Evolutionary conservation across 2,113 vertebrate species (phyloP), one percentile per base, ranked within the genome.

Genomic region (Crotophaga sulcirostris): DNA sequence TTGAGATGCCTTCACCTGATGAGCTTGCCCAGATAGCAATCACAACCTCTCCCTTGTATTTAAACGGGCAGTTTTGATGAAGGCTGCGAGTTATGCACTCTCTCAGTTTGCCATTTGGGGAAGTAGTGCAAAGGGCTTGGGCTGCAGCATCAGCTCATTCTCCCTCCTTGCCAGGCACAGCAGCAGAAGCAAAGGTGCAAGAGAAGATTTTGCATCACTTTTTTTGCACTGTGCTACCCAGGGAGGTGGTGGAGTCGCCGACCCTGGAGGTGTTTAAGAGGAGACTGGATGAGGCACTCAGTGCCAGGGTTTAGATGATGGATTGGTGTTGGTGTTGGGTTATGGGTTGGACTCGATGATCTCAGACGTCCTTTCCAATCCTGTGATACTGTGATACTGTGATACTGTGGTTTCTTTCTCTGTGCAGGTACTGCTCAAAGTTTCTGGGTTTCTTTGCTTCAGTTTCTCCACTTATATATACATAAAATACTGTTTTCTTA

Each of bases 11-110:
- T 93, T 55, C 84, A 59, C 14, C 72, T 38, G 56, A 45, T 1
- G 58, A 94, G 89, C 38, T 7, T 23, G 83, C 87, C 93, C 76
- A 73, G 93, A 93, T 69, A 84, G 87, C 7, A 62, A 91, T 64
- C 88, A 0, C 89, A 86, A 84, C 95, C 87, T 81, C 92, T 93
- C 67, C 93, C 74, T 18, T 40, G n/a, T 69, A 24, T 16, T 58
- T 38, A 72, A 67, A 81, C 1, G 38, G 74, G 69, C 76, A 85
- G 70, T 74, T 60, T 47, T 36, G 74, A 79, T 74, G 80, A 83
- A 45, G 2, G 33, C 56, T 62, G 66, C 2, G 11, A 62, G 67
- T 33, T 79, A 31, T 89, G 73, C 81, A 59, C 54, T 19, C 72
- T 52, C 82, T 42, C 85, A 36, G 16, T 44, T 28, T 15, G 24